Evolutionary conservation across 1,140 invertebrate genomes (phyloP).

Genomic region (Globodera ellingtonae): DNA sequence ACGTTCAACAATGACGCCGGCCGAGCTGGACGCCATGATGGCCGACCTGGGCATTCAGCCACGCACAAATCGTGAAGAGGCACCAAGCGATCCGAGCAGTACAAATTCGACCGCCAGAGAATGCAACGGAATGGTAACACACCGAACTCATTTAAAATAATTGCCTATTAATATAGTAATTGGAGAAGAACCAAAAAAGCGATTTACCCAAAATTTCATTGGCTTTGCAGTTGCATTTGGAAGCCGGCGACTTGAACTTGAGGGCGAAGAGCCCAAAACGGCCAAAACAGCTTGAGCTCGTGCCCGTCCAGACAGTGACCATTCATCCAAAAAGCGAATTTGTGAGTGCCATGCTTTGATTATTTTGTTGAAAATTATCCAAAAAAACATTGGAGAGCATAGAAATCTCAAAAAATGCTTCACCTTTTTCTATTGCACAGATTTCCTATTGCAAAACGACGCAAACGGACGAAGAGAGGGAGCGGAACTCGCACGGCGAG

Average conservation of each 20-base stretch:
- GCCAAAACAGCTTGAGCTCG: not conserved
- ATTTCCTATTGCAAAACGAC: constrained; percentile 45
- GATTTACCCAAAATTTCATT: not conserved
- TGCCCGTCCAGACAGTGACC: constrained; percentile 1
- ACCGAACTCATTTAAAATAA: not conserved
- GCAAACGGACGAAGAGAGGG: constrained; percentile 39
- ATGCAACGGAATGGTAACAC: constrained; percentile 16
- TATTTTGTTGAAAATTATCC: no score
- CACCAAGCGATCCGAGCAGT: constrained; percentile 26
- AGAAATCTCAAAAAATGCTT: no score
- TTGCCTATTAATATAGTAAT: constrained; percentile 1
- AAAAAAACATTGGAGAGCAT: no score
- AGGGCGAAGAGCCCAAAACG: constrained; percentile 11
- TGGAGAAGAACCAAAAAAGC: not conserved
- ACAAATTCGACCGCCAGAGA: constrained; percentile 17
- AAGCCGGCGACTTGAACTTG: not conserved
- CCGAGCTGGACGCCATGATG: constrained; percentile 28
- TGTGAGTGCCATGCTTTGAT: constrained; percentile 6
- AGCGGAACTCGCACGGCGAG: constrained; percentile 32
- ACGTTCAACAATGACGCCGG: constrained; percentile 23
- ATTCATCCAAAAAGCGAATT: constrained; percentile 29
- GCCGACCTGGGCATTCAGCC: constrained; percentile 23
- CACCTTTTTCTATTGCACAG: not conserved
- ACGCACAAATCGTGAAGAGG: constrained; percentile 15
- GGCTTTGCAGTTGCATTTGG: not conserved